Evolutionary conservation across 1,140 invertebrate species (phyloP).

Genomic region (Thaumatotibia leucotreta): DNA sequence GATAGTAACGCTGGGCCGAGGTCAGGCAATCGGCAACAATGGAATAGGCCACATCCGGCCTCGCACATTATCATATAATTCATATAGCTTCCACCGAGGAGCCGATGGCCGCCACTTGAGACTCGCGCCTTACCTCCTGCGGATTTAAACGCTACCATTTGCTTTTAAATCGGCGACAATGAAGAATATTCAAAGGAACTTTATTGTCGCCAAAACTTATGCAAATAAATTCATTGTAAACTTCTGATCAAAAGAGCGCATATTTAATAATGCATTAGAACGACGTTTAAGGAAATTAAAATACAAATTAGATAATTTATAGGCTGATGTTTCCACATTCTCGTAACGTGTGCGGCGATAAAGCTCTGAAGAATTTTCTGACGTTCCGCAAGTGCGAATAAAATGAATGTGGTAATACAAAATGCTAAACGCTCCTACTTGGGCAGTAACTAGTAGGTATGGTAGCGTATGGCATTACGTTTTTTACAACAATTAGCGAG

Average conservation of each 20-base stretch:
- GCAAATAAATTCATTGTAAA: conserved; percentile 8
- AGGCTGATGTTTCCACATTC: not conserved
- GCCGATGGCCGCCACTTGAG: conserved; percentile 22
- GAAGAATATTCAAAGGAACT: not conserved
- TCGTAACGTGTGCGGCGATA: not conserved
- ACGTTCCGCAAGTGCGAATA: not conserved
- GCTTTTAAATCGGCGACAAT: not conserved
- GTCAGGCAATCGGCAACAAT: conserved; percentile 67
- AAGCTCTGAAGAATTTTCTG: conserved; percentile 1
- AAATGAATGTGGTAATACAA: conserved; percentile 1
- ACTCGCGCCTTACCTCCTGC: not conserved
- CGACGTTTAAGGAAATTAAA: not conserved
- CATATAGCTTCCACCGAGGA: conserved; percentile 63
- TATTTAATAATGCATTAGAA: conserved; percentile 9
- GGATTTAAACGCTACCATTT: conserved; percentile 26
- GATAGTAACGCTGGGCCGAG: conserved; percentile 47
- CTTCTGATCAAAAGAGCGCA: not conserved
- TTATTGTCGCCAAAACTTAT: conserved; percentile 5
- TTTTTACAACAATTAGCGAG: conserved; percentile 39
- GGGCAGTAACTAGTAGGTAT: conserved; percentile 30
- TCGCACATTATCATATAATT: conserved; percentile 60
- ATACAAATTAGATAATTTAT: conserved; percentile 12
- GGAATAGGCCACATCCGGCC: conserved; percentile 71
- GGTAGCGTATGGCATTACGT: conserved; percentile 19
- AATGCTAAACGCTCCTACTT: not conserved